Conservation (phyloP, 2,888 invertebrate species). For the Lepidocyrtoides sp. region DNA sequence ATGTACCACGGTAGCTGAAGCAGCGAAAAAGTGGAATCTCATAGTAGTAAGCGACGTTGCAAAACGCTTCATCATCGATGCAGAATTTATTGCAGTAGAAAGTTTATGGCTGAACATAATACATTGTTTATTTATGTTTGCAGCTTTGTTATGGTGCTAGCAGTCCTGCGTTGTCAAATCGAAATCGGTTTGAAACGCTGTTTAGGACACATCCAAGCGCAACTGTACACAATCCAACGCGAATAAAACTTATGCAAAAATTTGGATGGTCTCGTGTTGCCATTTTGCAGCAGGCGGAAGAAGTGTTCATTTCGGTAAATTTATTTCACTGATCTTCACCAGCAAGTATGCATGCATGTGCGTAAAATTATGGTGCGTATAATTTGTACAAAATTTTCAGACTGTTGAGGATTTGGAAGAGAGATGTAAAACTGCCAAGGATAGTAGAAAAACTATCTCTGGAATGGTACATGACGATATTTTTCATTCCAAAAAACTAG, state of each 20-base stretch:
- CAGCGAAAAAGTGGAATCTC: slow-evolving; percentile 99
- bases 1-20: slow-evolving; percentile 99
- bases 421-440: slow-evolving; percentile 96
- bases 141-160: slow-evolving; percentile 99
- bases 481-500: too few species aligned
- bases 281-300: slow-evolving; percentile 99
- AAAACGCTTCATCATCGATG: neutral
- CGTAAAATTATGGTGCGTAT: neutral
- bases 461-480: slow-evolving; percentile 91
- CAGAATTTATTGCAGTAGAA: neutral
- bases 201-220: slow-evolving; percentile 99
- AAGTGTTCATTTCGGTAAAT: slow-evolving; percentile 97
- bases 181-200: slow-evolving; percentile 98
- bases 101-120: neutral
- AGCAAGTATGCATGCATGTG: too few species aligned
- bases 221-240: slow-evolving; percentile 99
- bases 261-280: slow-evolving; percentile 99
- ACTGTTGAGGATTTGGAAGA: slow-evolving; percentile 99
- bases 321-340: too few species aligned
- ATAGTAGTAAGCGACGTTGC: slow-evolving; percentile 94
- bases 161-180: slow-evolving; percentile 98
- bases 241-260: slow-evolving; percentile 98
- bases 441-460: slow-evolving; percentile 97
- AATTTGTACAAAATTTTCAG: slow-evolving; percentile 87
- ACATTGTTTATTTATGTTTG: neutral